Evolutionary conservation across 2,797 vertebrate genomes (phyloP).

Genomic region (Ibycter americanus): DNA sequence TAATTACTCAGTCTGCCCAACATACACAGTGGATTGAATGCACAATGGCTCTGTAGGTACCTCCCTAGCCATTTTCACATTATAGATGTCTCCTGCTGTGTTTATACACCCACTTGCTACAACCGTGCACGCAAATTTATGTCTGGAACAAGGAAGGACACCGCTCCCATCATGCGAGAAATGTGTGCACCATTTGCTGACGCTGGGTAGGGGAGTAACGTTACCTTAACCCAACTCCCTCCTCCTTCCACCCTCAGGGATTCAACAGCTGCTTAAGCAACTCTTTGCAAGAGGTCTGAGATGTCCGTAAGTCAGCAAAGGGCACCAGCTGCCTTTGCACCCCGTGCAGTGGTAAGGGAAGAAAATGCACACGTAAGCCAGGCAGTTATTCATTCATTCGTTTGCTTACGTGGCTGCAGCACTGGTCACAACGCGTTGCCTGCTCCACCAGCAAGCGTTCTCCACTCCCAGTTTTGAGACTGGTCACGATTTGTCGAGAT

Average conservation of each 20-base stretch:
- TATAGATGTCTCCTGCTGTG: background rate
- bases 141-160: background rate
- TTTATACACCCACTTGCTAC: background rate
- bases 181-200: accelerated
- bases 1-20: conserved; percentile 30
- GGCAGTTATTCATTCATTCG: accelerated
- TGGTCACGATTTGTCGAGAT: background rate
- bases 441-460: background rate
- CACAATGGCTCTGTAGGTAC: conserved; percentile 24
- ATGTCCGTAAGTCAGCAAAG: background rate
- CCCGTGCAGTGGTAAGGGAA: background rate
- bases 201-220: accelerated
- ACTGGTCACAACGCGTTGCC: accelerated
- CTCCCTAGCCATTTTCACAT: background rate
- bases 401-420: background rate
- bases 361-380: background rate
- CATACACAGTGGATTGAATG: background rate
- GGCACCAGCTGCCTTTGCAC: background rate
- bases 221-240: background rate
- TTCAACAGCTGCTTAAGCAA: background rate
- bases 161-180: background rate
- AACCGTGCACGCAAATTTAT: background rate
- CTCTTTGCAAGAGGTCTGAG: background rate
- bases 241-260: background rate
- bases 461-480: background rate